Percentiles rank a stretch among this genome's conserved stretches.
Conservation (phyloP, 2,797 vertebrate species). For the Falco berigora region DNA sequence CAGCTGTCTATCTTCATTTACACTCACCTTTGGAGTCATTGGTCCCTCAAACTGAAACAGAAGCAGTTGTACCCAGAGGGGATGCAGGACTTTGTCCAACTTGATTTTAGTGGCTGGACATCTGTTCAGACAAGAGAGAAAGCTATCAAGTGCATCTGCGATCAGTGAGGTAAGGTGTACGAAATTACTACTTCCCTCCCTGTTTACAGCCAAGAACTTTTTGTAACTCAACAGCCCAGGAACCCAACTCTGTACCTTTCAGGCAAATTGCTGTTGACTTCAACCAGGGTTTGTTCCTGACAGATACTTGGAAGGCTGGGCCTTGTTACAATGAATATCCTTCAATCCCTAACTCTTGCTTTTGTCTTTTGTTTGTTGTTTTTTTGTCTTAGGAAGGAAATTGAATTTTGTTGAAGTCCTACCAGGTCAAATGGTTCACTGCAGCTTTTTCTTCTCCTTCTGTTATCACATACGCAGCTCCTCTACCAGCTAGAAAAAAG, state of each 20-base stretch:
- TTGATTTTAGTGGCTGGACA: background rate
- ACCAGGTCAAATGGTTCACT: background rate
- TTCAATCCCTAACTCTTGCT: background rate
- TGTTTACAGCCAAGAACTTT: background rate
- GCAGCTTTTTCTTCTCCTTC: background rate
- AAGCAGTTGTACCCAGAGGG: background rate
- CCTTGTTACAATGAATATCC: background rate
- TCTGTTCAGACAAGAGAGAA: background rate
- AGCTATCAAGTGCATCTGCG: background rate
- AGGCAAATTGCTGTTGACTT: background rate
- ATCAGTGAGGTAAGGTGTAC: conserved; percentile 20
- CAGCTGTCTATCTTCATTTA: background rate
- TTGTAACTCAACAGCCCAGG: background rate
- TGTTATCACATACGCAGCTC: background rate
- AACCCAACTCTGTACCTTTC: background rate
- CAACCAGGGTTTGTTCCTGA: background rate
- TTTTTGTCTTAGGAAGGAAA: background rate
- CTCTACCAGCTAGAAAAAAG: background rate
- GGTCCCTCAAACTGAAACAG: background rate
- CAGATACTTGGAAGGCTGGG: background rate
- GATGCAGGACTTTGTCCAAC: background rate
- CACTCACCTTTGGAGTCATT: background rate
- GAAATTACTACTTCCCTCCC: background rate
- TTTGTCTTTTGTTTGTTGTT: background rate
- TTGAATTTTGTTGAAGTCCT: background rate